Percentiles rank a stretch among this genome's conserved stretches.
These are phyloP conservation scores for Adelges cooleyi DNA, from an alignment of 1,140 invertebrate species.

Conservation along the genomic window DNA sequence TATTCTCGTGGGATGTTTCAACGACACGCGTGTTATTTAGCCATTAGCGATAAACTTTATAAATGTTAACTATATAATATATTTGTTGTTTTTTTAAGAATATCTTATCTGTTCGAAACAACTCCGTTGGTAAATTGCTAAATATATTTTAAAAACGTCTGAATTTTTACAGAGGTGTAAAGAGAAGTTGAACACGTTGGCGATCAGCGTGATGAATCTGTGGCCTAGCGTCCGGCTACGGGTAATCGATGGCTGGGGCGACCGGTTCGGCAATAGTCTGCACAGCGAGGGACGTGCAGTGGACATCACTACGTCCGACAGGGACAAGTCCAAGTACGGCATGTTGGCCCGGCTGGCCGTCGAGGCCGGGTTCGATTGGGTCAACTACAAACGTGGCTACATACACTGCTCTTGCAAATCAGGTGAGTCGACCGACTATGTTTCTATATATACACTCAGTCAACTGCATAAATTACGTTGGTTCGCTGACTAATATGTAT, in stretches of 20 bases:
- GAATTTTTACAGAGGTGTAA: constrained; percentile 86
- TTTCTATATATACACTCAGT: too few species aligned
- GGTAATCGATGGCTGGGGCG: constrained; percentile 91
- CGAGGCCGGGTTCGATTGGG: constrained; percentile 97
- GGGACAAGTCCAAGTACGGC: constrained; percentile 83
- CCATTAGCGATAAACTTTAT: neutral
- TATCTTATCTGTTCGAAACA: too few species aligned
- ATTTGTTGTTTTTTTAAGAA: too few species aligned
- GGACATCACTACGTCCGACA: constrained; percentile 87
- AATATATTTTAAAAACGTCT: too few species aligned
- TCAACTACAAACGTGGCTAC: constrained; percentile 88
- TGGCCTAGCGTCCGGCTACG: constrained; percentile 88
- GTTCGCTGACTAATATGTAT: too few species aligned
- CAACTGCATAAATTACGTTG: too few species aligned
- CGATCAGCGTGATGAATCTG: constrained; percentile 94
- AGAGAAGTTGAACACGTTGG: constrained; percentile 86
- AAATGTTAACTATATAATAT: too few species aligned
- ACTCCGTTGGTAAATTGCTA: too few species aligned
- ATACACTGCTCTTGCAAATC: constrained; percentile 97
- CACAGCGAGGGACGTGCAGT: constrained; percentile 94
- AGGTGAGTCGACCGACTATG: constrained; percentile 52
- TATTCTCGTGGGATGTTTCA: constrained; percentile 6
- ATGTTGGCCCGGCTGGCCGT: constrained; percentile 91
- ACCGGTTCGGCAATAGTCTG: constrained; percentile 74
- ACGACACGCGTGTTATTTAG: neutral